Base-by-base conservation (phyloP, 92 coral and sea anemone genomes). In the Heteractis magnifica region DNA sequence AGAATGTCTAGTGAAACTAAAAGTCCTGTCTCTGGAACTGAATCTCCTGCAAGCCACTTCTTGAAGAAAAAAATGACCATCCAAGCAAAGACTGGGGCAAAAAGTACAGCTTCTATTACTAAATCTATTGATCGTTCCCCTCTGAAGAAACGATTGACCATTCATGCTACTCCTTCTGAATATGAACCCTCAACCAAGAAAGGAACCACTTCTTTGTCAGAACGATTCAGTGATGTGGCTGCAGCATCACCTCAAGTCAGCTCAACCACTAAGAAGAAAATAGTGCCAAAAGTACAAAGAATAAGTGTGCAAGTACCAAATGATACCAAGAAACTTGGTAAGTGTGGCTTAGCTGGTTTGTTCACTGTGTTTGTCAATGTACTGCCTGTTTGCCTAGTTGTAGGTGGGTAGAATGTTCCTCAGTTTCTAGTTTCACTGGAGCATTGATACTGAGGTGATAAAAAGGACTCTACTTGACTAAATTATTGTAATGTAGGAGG, bases 181-280 rank as follows among this genome's bases (percentile, higher is more conserved):
- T 73, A 79, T 51, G 77, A 78, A 58, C 74, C 87, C 4, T 53
- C 53, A 20, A 51, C 92, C 34, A 84, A 84, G 41, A 80, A 72
- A 34, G 71, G 52, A 74, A 52, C 86, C 49, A 34, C 60, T 65
- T 65, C 84, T 19, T 78, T 90, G 81, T 90, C 90, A 13, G 93
- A 58, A 6, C 83, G 97, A 76, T 93, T 93, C 81, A 77, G 94
- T 68, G 81, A 72, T 8, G 78, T 52, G 19, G 87, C 85, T 56
- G 77, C 71, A 65, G 86, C 65, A 11, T 20, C 85, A 26, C 70
- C 59, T 12, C 14, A 56, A 56, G 44, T 52, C 26, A 59, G 49
- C 10, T 76, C 81, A 76, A 49, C 73, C 52, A 76, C 68, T 23
- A 77, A 84, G 55, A 82, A 85, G 53, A 87, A 83, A 10, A 77